phyloP scores from a whole-genome alignment of 2,888 invertebrate genomes.

The Dryobotodes eremita region DNA sequence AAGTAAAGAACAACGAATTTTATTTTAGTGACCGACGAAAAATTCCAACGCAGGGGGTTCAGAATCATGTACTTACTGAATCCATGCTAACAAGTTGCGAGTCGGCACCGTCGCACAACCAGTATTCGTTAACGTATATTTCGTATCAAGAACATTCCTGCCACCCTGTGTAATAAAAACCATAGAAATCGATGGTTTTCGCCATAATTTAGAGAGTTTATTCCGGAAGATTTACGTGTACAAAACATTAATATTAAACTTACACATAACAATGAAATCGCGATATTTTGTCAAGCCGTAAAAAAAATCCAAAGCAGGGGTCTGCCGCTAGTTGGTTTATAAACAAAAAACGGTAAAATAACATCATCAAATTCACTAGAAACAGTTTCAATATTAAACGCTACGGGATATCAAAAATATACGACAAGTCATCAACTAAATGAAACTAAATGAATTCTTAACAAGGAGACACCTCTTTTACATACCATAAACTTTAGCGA shows the following conservation, averaged over 20 bases:
- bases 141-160: too few relatives aligned
- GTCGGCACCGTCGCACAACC: too few relatives aligned
- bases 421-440: not conserved
- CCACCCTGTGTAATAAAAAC: too few relatives aligned
- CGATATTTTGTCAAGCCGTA: not conserved
- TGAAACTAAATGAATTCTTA: not conserved
- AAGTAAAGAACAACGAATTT: too few relatives aligned
- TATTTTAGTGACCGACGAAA: too few relatives aligned
- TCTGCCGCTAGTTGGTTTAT: too few relatives aligned
- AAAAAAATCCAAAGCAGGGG: not conserved
- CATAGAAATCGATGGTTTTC: not conserved
- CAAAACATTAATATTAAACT: not conserved
- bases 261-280: too few relatives aligned
- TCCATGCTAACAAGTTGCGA: too few relatives aligned
- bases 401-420: not conserved
- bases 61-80: too few relatives aligned
- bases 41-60: too few relatives aligned
- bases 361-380: not conserved
- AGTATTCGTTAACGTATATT: too few relatives aligned
- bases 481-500: not conserved
- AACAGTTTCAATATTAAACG: not conserved
- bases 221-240: not conserved
- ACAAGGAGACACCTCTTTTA: not conserved
- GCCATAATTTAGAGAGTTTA: not conserved
- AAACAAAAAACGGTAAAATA: not conserved